These are phyloP conservation scores for Percopsis transmontana DNA, from an alignment of 2,113 vertebrate genomes.

Conservation along the genomic window DNA sequence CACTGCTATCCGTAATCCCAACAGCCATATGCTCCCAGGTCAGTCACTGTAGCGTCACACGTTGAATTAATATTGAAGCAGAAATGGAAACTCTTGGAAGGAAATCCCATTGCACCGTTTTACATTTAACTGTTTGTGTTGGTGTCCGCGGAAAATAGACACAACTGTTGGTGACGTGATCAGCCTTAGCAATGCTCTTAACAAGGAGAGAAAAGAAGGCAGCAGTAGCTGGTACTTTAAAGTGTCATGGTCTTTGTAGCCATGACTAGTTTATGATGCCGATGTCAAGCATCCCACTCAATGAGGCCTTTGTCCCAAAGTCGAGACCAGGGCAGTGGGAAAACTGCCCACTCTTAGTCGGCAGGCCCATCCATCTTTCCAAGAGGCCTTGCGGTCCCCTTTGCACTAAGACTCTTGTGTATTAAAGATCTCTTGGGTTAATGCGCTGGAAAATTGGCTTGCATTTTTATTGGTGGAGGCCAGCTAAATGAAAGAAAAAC, in stretches of 20 bases:
- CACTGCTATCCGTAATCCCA: neutral
- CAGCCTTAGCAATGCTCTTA: slow-evolving; percentile 80
- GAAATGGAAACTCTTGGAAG: slow-evolving; percentile 77
- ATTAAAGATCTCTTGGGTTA: slow-evolving; percentile 95
- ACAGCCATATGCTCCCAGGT: neutral
- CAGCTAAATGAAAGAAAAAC: slow-evolving; percentile 92
- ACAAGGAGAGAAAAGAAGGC: slow-evolving; percentile 81
- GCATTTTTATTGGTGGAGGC: slow-evolving; percentile 97
- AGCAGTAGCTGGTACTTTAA: slow-evolving; percentile 92
- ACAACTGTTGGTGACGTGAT: slow-evolving; percentile 84
- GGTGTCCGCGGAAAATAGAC: slow-evolving; percentile 67
- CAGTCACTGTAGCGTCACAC: neutral
- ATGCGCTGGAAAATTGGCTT: slow-evolving; percentile 99
- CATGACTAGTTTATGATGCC: slow-evolving; percentile 98
- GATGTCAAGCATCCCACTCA: slow-evolving; percentile 97
- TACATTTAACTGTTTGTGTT: slow-evolving; percentile 84
- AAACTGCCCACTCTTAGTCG: slow-evolving; percentile 92
- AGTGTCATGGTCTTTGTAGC: slow-evolving; percentile 97
- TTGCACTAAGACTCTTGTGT: slow-evolving; percentile 81
- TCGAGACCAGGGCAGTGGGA: slow-evolving; percentile 95
- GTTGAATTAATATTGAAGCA: neutral
- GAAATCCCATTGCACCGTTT: slow-evolving; percentile 83
- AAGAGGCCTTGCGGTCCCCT: slow-evolving; percentile 81
- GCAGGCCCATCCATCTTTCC: slow-evolving; percentile 96
- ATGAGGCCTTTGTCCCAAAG: slow-evolving; percentile 96